Base-by-base conservation (phyloP, 2,113 vertebrate species). In the Progne subis region DNA sequence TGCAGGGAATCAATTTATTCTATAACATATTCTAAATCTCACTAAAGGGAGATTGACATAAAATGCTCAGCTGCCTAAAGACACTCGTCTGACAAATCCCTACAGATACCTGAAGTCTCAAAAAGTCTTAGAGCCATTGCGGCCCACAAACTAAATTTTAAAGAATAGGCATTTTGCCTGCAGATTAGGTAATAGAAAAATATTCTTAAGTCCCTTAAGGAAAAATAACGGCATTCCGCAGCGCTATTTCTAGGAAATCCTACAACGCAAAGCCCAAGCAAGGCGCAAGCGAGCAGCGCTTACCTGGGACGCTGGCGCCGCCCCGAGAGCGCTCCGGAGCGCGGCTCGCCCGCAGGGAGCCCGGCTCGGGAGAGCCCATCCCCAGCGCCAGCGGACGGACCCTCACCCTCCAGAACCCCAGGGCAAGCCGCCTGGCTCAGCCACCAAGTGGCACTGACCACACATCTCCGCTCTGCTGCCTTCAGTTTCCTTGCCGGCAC, bases 241-340 rank as follows among this genome's bases (percentile, higher is more conserved):
- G 26, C 1, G 10, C 20, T 39, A 0, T 31, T 39, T 18, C 32
- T 2, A 6, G 13, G 9, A 5, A 0, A 55, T 5, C 29, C 59
- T 14, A 25, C 43, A 26, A 1, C 25, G 6, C 0, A 3, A 18
- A 61, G 37, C 24, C 23, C 34, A 2, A 20, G 68, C 25, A 10
- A 34, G 53, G 41, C 6, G 1, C 37, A 15, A 3, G 47, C 3
- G 7, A 72, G 75, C 53, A 26, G 94, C 57, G 3, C 50, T 28
- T 50, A 67, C 49, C 75, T 14, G 11, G n/a, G 60, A 4, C 31
- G 34, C 43, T 7, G 59, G 44, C 10, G 57, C 87, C 70, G 75
- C 92, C 39, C 53, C 5, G 13, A 56, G 74, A 5, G 5, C 4
- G 61, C 82, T 43, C n/a, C 12, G 24, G n/a, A 2, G 32, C 64